Conservation (phyloP, 2,888 invertebrate species). For the Spodoptera exigua region DNA sequence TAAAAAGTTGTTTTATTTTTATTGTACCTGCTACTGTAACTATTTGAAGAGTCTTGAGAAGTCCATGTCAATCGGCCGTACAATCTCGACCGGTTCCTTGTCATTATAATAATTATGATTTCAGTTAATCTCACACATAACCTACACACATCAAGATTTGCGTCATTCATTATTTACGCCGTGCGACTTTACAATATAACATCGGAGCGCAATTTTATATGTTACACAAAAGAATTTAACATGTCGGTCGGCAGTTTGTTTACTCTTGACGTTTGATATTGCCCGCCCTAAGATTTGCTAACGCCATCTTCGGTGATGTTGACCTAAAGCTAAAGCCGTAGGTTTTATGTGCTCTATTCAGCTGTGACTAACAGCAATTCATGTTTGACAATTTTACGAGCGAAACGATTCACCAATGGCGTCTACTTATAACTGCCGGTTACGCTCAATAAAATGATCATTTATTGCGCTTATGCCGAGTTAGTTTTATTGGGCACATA, state of each 20-base stretch:
- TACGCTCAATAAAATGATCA: slow-evolving; percentile 72
- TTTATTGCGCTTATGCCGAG: slow-evolving; percentile 56
- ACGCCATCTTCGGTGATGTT: slow-evolving; percentile 50
- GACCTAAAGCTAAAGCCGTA: slow-evolving; percentile 55
- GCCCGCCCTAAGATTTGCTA: slow-evolving; percentile 38
- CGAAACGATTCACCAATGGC: slow-evolving; percentile 63
- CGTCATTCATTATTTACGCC: slow-evolving; percentile 46
- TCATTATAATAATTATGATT: slow-evolving; percentile 48
- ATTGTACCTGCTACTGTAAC: slow-evolving; percentile 5
- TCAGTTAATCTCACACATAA: slow-evolving; percentile 50
- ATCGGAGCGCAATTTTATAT: slow-evolving; percentile 48
- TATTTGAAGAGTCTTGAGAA: slow-evolving; percentile 2
- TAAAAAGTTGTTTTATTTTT: slow-evolving; percentile 7
- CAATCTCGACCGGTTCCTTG: slow-evolving; percentile 22
- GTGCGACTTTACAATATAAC: slow-evolving; percentile 48
- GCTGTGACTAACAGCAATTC: slow-evolving; percentile 61
- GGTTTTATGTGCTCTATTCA: slow-evolving; percentile 66
- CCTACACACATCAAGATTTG: slow-evolving; percentile 38
- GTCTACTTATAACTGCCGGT: slow-evolving; percentile 63
- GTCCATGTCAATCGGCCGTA: slow-evolving; percentile 20
- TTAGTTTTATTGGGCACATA: slow-evolving; percentile 54
- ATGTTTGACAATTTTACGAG: slow-evolving; percentile 68
- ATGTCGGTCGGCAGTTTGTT: slow-evolving; percentile 45
- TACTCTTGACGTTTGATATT: slow-evolving; percentile 53
- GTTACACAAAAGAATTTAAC: slow-evolving; percentile 48